A percentile compares a stretch with the other conserved stretches of the same genome.
Evolutionary conservation across 2,797 vertebrate genomes (phyloP).

Genomic region (Antennarius maculatus): DNA sequence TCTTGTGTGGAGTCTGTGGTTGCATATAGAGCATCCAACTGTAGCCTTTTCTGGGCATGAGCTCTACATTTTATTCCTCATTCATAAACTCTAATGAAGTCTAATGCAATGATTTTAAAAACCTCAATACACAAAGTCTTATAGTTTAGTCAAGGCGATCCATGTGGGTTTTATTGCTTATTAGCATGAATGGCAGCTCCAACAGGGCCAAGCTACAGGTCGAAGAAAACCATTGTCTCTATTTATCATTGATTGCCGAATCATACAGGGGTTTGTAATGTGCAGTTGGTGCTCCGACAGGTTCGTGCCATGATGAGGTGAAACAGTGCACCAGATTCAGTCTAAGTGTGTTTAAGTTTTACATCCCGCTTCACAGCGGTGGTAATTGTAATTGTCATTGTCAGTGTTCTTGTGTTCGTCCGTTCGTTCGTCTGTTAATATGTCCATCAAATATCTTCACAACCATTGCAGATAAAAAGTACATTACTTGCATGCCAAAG

Average conservation of each 20-base stretch:
- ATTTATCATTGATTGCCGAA: too few relatives aligned
- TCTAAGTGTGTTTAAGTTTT: slow-evolving; percentile 41
- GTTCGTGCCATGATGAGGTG: slow-evolving; percentile 49
- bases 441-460: too few relatives aligned
- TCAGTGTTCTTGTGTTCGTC: too few relatives aligned
- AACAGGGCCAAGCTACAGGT: neutral
- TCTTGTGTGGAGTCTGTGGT: slow-evolving; percentile 48
- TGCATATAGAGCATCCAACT: slow-evolving; percentile 44
- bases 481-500: too few relatives aligned
- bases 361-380: too few relatives aligned
- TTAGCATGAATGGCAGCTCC: slow-evolving; percentile 25
- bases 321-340: slow-evolving; percentile 62
- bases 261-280: slow-evolving; percentile 57
- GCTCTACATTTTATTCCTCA: slow-evolving; percentile 18
- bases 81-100: slow-evolving; percentile 31
- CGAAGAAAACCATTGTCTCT: neutral
- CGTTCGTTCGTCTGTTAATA: too few relatives aligned
- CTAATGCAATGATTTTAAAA: slow-evolving; percentile 15
- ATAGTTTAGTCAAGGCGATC: slow-evolving; percentile 33
- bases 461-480: too few relatives aligned
- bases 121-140: slow-evolving; percentile 42
- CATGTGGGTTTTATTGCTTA: neutral
- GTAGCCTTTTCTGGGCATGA: slow-evolving; percentile 23
- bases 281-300: slow-evolving; percentile 63
- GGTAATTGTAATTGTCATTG: too few relatives aligned